Evolutionary conservation across 1,140 invertebrate genomes (phyloP), one percentile per base, ranked within the genome.

Genomic region (Neotoxoptera formosana): DNA sequence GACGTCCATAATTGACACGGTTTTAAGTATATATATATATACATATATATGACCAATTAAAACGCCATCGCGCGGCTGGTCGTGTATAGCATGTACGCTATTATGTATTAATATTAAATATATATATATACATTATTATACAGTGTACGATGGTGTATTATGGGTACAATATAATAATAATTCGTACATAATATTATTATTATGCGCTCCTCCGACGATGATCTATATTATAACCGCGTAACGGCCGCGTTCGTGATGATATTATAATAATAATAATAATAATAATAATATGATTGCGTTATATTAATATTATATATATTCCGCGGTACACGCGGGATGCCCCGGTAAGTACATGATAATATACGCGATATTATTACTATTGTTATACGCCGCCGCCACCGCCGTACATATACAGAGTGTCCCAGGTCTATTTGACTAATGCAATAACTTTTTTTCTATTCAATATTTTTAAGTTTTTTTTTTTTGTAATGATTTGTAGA

Each of bases 31-130:
- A n/a, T n/a, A n/a, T n/a, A n/a, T n/a, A n/a, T n/a, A n/a, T n/a
- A n/a, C n/a, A n/a, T n/a, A n/a, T n/a, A n/a, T 41, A 86, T 86
- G 41, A 11, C 84, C 45, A 86, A 86, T 86, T 47, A 86, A 86
- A 47, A 86, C 84, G 21, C 36, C 21, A 86, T 30, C 21, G 41
- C 45, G 25, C n/a, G n/a, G n/a, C 3, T 25, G 8, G 41, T 41
- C n/a, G n/a, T 4, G n/a, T 76, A n/a, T n/a, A 76, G 14, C 21
- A n/a, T 21, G 81, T 23, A 36, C 81, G 11, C 41, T 84, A 36
- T 41, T 84, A 41, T 41, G 41, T 14, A 41, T 41, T 84, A 34
- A 84, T 84, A 36, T 23, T 84, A 41, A 9, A 21, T 41, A 84
- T 25, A 51, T 14, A 17, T n/a, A 41, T 41, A 41, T 48, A 34